Conservation (phyloP, 2,888 invertebrate genomes). For the Isoperla grammatica region DNA sequence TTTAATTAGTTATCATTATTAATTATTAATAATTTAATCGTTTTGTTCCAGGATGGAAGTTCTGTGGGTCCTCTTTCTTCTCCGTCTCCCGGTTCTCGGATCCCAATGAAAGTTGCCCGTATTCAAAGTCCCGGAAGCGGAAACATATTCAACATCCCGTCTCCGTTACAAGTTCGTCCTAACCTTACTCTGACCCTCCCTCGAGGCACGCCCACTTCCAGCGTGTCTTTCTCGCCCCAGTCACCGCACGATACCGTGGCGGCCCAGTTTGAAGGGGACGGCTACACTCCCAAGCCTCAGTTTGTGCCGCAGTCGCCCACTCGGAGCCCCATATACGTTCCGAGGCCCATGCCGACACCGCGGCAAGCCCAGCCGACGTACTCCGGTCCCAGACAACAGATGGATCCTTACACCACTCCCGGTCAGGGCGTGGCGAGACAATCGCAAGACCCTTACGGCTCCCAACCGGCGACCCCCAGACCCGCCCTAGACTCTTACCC, state of each 20-base stretch:
- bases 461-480: background rate
- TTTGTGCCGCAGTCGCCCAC: constrained; percentile 41
- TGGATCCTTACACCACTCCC: constrained; percentile 31
- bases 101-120: constrained; percentile 42
- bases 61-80: constrained; percentile 40
- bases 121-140: constrained; percentile 32
- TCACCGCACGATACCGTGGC: constrained; percentile 26
- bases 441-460: constrained; percentile 35
- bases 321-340: constrained; percentile 30
- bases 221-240: constrained; percentile 14
- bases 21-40: no score
- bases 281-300: constrained; percentile 32
- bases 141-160: constrained; percentile 24
- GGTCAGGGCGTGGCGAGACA: constrained; percentile 36
- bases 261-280: constrained; percentile 16
- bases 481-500: constrained; percentile 29
- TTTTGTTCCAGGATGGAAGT: constrained; percentile 38
- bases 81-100: constrained; percentile 37
- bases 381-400: constrained; percentile 29
- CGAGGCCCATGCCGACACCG: background rate
- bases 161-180: constrained; percentile 21
- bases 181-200: constrained; percentile 21
- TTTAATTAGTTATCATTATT: no score
- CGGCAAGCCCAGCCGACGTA: background rate
- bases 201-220: constrained; percentile 19